Base-by-base conservation (phyloP, 2,797 vertebrate genomes). In the Borostomias antarcticus region DNA sequence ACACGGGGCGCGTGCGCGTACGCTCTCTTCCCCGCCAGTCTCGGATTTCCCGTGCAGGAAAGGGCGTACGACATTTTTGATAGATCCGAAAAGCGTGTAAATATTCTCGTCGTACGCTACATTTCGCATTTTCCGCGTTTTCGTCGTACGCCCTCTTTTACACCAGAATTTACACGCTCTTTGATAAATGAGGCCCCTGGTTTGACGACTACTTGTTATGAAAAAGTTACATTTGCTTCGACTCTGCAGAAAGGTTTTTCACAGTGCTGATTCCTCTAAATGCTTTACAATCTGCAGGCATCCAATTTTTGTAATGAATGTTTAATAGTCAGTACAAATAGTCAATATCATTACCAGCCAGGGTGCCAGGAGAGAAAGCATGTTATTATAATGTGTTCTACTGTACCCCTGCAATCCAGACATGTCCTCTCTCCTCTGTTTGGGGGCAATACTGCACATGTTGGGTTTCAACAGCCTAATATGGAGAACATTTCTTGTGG, bases 271-370 rank as follows among this genome's bases (percentile, higher is more conserved):
- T 86, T 84, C 68, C 77, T 75, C 80, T 82, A 85, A 86, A 87
- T 76, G 81, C 80, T 72, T 86, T 82, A 78, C 78, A 57, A 75
- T 75, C 80, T 80, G 86, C 71, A 60, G 84, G 82, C 79, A 86
- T 73, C 82, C 83, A 84, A 85, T 90, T 87, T 82, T 82, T 81
- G 74, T 90, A 90, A 90, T 89, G 84, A 89, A 87, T 82, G 74
- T 86, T 87, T 89, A 88, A 89, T 87, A 73, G 89, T 83, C 85
- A 86, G 86, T 89, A 87, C 80, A 79, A 85, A 75, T 78, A 79
- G 76, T 73, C 80, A 82, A 82, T 82, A 72, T 86, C 85, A 86
- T 89, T 89, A 90, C 80, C 82, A 78, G 77, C 72, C 68, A 77
- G 66, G 78, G 80, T 82, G 82, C 19, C 70, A 76, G 76, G 69